These are phyloP conservation scores for Teleopsis dalmanni DNA, from an alignment of 1,140 invertebrate genomes.

Conservation along the genomic window DNA sequence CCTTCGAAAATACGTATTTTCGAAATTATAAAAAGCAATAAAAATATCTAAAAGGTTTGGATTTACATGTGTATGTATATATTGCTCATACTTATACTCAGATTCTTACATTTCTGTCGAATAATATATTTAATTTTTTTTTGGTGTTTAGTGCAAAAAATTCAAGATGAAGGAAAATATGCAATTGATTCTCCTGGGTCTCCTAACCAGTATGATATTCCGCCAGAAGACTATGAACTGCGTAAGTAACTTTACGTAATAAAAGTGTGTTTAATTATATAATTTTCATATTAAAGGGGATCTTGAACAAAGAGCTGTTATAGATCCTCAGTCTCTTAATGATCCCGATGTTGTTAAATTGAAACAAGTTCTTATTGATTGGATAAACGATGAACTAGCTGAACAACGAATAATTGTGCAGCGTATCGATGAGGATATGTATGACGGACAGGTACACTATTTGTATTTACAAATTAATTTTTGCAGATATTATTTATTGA, in stretches of 20 bases:
- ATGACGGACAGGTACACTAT: conserved; percentile 84
- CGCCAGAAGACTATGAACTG: conserved; percentile 85
- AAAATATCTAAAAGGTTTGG: background rate
- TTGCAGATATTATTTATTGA: no score
- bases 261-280: background rate
- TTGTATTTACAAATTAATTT: background rate
- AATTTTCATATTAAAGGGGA: conserved; percentile 57
- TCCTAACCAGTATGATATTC: conserved; percentile 72
- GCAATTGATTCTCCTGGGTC: conserved; percentile 92
- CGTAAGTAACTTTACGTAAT: conserved; percentile 51
- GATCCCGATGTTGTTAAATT: conserved; percentile 84
- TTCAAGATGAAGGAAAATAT: conserved; percentile 92
- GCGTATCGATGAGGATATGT: conserved; percentile 93
- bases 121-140: conserved; percentile 11
- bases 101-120: conserved; percentile 11
- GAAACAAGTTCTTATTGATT: conserved; percentile 85
- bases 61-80: background rate
- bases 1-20: background rate
- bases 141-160: conserved; percentile 70
- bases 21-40: background rate
- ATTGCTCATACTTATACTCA: background rate
- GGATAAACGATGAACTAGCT: conserved; percentile 98
- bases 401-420: conserved; percentile 96
- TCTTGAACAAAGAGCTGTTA: conserved; percentile 93
- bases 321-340: conserved; percentile 79